A percentile compares a stretch with the other conserved stretches of the same genome.
Conservation (phyloP, 2,797 vertebrate genomes). For the Brachyalestes nurse region DNA sequence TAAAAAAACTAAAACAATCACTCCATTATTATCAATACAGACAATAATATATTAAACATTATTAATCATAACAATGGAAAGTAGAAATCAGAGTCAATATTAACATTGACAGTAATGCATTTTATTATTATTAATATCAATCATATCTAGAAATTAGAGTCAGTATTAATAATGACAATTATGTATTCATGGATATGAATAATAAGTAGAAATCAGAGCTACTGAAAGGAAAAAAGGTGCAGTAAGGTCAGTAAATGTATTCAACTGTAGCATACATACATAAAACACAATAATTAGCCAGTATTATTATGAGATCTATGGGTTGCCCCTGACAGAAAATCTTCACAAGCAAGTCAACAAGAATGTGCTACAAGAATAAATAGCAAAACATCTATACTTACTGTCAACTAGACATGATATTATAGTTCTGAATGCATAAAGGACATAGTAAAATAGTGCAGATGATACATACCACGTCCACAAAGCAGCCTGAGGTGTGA, state of each 20-base stretch:
- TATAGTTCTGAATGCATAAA: background rate
- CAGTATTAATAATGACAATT: too few species aligned
- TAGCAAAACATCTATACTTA: background rate
- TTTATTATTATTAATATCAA: too few species aligned
- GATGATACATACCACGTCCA: conserved; percentile 35
- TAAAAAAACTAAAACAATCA: background rate
- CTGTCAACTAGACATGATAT: background rate
- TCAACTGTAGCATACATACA: background rate
- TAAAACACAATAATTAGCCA: background rate
- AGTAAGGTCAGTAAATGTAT: background rate
- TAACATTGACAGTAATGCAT: too few species aligned
- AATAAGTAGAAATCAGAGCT: background rate
- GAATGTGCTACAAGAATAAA: background rate
- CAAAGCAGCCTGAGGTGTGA: background rate
- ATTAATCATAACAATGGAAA: too few species aligned
- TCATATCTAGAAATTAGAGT: too few species aligned
- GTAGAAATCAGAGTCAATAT: too few species aligned
- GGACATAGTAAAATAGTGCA: background rate
- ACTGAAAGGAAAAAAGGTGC: background rate
- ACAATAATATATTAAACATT: too few species aligned
- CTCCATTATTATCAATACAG: too few species aligned
- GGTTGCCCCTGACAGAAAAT: background rate
- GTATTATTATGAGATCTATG: background rate
- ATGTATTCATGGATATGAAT: too few species aligned
- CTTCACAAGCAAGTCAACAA: too few species aligned